A percentile compares a stretch with the other conserved stretches of the same genome.
phyloP scores from a whole-genome alignment of 64 coral and sea anemone genomes.

The Cladopsammia gracilis region DNA sequence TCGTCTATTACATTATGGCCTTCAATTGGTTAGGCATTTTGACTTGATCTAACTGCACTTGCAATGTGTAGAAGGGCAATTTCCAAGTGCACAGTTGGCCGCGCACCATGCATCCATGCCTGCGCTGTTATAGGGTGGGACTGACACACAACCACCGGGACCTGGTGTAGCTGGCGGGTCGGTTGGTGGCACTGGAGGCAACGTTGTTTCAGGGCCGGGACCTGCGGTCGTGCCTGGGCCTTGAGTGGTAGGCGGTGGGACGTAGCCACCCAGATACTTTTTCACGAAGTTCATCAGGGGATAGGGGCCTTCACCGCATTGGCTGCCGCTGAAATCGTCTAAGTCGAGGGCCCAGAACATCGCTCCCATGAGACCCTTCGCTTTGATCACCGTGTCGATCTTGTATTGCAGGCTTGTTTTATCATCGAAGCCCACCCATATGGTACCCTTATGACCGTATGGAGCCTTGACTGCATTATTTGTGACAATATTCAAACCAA shows the following conservation, averaged over 20 bases:
- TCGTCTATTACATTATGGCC: background rate
- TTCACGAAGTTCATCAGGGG: constrained; percentile 46
- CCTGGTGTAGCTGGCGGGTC: too few species aligned
- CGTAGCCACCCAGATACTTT: constrained; percentile 33
- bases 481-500: background rate
- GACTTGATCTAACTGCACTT: constrained; percentile 9
- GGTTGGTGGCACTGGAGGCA: background rate
- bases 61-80: constrained; percentile 47
- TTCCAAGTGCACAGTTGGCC: constrained; percentile 42
- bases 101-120: constrained; percentile 62
- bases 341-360: constrained; percentile 69
- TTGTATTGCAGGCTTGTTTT: background rate
- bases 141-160: too few species aligned
- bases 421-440: constrained; percentile 72
- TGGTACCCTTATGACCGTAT: constrained; percentile 1
- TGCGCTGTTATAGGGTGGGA: background rate
- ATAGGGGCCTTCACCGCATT: constrained; percentile 38
- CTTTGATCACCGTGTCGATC: background rate
- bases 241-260: background rate
- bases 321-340: constrained; percentile 61
- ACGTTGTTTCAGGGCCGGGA: background rate
- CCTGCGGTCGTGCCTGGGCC: background rate
- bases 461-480: constrained; percentile 37
- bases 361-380: constrained; percentile 34
- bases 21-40: background rate